Base-by-base conservation (phyloP, 2,113 vertebrate genomes). In the Gobio gobio region DNA sequence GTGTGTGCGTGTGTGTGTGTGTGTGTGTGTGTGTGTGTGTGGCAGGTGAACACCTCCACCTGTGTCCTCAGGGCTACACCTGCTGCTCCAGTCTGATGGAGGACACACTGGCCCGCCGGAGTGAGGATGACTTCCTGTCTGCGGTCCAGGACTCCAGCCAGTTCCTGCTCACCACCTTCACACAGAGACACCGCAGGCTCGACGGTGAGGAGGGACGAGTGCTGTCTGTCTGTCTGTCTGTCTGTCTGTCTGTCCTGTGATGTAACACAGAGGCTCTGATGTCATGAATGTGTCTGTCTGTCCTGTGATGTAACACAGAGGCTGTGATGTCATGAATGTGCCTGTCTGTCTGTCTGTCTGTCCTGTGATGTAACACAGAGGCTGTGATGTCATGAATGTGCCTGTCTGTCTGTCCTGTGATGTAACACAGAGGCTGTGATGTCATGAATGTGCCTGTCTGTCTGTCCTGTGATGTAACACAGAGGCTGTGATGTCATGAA, bases 11-110 rank as follows among this genome's bases (percentile, higher is more conserved):
- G 29, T 29, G 29, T 29, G 29, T 29, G 29, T 29, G 29, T 29
- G 29, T 29, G 29, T 29, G 29, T 29, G 61, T 29, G 61, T 63
- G 12, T 61, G 59, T 29, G n/a, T 8, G 40, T 49, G 63, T 78
- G 54, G 83, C 82, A 97, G 97, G 97, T 45, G 96, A 97, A 91
- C 97, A 97, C 92, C 94, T 97, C 85, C 95, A 94, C 29, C 92
- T 96, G 87, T 97, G 97, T 89, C 95, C 96, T 81, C 96, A 95
- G 90, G 96, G 96, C 89, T 97, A 97, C 93, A 97, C 96, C 76
- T 97, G 96, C 94, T 97, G 97, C 92, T 95, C 96, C 91, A 96
- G 95, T 85, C 92, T 96, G 87, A 96, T 96, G 91, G 96, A 97
- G 90, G 96, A 96, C 86, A 95, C 92, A 1, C 93, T 97, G 74